Evolutionary conservation across 1,140 invertebrate genomes (phyloP).

Genomic region (Ooceraea biroi): DNA sequence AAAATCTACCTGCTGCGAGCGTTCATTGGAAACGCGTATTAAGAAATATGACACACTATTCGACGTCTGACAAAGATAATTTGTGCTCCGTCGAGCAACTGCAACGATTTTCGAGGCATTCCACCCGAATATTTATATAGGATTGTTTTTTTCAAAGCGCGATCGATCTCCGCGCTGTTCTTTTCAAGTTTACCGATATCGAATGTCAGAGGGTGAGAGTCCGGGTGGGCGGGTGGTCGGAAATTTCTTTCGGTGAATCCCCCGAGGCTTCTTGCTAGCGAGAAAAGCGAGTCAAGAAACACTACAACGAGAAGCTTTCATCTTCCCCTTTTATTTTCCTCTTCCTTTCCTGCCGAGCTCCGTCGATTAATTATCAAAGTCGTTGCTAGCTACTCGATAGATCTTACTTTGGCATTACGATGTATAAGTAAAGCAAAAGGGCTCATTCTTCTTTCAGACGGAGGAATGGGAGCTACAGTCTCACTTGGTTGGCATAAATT

Average conservation of each 20-base stretch:
- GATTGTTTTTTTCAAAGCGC: slow-evolving; percentile 19
- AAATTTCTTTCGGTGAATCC: slow-evolving; percentile 41
- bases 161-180: slow-evolving; percentile 33
- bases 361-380: slow-evolving; percentile 55
- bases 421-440: slow-evolving; percentile 6
- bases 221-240: slow-evolving; percentile 2
- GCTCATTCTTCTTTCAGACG: background rate
- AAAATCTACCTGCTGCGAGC: background rate
- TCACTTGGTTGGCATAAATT: background rate
- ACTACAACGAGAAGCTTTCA: slow-evolving; percentile 47
- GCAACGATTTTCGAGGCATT: background rate
- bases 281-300: slow-evolving; percentile 49
- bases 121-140: background rate
- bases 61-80: background rate
- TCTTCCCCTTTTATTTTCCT: slow-evolving; percentile 26
- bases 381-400: background rate
- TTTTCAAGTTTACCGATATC: slow-evolving; percentile 38
- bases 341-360: background rate
- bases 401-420: background rate
- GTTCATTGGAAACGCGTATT: background rate
- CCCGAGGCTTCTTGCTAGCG: background rate
- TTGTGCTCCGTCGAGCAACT: background rate
- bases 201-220: slow-evolving; percentile 43
- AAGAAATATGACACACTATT: background rate
- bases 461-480: background rate